Evolutionary conservation across 2,797 vertebrate genomes (phyloP), one percentile per base, ranked within the genome.

Genomic region (Anniella stebbinsi): DNA sequence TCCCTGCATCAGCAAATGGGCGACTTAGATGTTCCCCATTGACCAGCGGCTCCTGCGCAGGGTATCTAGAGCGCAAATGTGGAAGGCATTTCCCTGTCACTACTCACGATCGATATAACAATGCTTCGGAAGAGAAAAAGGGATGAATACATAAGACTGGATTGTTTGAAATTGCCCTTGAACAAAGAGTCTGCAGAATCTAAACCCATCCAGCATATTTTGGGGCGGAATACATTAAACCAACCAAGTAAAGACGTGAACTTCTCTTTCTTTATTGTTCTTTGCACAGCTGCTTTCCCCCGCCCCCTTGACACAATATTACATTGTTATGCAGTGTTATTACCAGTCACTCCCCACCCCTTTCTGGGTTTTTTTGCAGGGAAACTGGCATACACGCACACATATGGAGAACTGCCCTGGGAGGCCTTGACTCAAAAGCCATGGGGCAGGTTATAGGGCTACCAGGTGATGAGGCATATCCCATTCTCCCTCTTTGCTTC

Each of bases 231-330:
- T 87, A 87, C n/a, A 87, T 90, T 90, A 82, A 66, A 28, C 78
- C 36, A 66, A 28, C 78, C 36, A 80, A 90, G 54, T 11, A 45
- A 73, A 83, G 54, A 15, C 28, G 2, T 36, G 33, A 30, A 63
- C 80, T 63, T 57, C 80, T 48, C 69, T 88, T 73, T 83, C 57
- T 88, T 70, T 63, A 82, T 90, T 90, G 89, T 89, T 81, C 84
- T 82, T 67, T 12, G 25, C 78, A 67, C 69, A 87, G 84, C 80
- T 76, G 89, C 23, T 84, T 51, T 38, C 9, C 1, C 38, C 30
- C n/a, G n/a, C 18, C 5, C 54, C 51, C 60, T 38, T 73, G 30
- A 57, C 45, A 75, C 45, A 76, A 38, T 33, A 11, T 75, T 75
- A 57, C n/a, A 75, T 87, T 90, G 77, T 87, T 73, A 21, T 25